phyloP scores from a whole-genome alignment of 2,797 vertebrate genomes.

The Sebastes elongatus region DNA sequence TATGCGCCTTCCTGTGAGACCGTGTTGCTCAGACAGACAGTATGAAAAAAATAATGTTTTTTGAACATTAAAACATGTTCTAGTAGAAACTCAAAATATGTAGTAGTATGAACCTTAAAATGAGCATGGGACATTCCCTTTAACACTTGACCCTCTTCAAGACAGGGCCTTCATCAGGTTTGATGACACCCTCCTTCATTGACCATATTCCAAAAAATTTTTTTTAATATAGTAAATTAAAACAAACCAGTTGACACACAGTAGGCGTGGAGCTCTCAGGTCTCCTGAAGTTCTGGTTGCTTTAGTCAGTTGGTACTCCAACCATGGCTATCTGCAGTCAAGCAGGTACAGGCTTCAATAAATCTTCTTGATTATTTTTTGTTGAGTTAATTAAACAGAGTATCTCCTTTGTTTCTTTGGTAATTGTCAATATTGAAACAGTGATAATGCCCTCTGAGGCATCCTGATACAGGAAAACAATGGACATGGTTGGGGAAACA shows the following conservation, averaged over 20 bases:
- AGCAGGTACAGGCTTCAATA: slow-evolving; percentile 16
- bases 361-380: slow-evolving; percentile 16
- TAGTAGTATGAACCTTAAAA: too few species aligned
- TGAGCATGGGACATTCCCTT: too few species aligned
- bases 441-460: not conserved
- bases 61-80: too few species aligned
- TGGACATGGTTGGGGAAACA: not conserved
- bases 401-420: slow-evolving; percentile 29
- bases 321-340: not conserved
- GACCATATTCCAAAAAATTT: not conserved
- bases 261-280: not conserved
- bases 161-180: not conserved
- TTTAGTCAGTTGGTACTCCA: not conserved
- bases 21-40: too few species aligned
- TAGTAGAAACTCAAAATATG: too few species aligned
- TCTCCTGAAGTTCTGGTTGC: not conserved
- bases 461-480: slow-evolving; percentile 5
- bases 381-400: slow-evolving; percentile 48
- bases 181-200: not conserved
- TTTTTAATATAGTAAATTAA: not conserved
- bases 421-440: slow-evolving; percentile 26
- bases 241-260: not conserved
- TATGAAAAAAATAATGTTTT: too few species aligned
- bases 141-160: not conserved
- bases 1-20: too few species aligned